Evolutionary conservation across 1,140 invertebrate species (phyloP).

Genomic region (Trichonephila clavipes): DNA sequence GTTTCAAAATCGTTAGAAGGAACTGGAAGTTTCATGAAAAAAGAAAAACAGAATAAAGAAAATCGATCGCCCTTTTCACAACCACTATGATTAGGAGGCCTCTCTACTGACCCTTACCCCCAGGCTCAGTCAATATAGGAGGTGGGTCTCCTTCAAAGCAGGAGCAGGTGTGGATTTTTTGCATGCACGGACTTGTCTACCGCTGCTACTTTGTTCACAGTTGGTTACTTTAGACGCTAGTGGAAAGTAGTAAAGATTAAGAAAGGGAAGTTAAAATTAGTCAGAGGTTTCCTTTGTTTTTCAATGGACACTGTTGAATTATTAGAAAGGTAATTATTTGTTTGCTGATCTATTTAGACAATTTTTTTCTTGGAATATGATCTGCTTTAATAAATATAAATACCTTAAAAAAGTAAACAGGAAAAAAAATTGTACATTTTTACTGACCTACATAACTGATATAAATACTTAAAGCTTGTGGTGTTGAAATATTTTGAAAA

Average conservation of each 20-base stretch:
- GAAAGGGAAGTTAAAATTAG: background rate
- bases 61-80: background rate
- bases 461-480: background rate
- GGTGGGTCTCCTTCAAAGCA: background rate
- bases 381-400: background rate
- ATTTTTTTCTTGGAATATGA: too few species aligned
- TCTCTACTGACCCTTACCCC: background rate
- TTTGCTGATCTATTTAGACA: too few species aligned
- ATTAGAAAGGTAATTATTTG: background rate
- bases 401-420: background rate
- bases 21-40: too few species aligned
- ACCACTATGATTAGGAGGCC: constrained; percentile 5
- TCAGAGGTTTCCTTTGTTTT: background rate
- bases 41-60: too few species aligned
- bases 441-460: too few species aligned
- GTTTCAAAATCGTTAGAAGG: too few species aligned
- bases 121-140: constrained; percentile 16
- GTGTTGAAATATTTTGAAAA: background rate
- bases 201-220: background rate
- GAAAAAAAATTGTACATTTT: too few species aligned
- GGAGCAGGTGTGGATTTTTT: constrained; percentile 25
- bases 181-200: background rate
- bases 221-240: background rate
- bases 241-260: background rate
- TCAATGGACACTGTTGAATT: background rate